A percentile compares a stretch with the other conserved stretches of the same genome.
Evolutionary conservation across 2,888 invertebrate species (phyloP).

Genomic region (Escarpia spicata): DNA sequence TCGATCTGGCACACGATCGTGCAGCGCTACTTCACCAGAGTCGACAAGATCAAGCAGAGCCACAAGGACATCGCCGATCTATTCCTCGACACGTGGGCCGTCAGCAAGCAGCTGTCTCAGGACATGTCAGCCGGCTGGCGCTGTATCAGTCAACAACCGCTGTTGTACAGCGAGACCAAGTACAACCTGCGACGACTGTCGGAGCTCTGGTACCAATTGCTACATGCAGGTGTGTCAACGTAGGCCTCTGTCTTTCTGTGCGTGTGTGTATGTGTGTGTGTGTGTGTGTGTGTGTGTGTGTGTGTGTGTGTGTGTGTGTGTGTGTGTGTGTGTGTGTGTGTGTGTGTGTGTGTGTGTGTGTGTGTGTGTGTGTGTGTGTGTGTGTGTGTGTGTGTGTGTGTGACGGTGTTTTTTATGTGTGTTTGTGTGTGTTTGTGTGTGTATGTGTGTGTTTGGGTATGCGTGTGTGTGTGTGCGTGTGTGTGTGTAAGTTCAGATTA

Average conservation of each 20-base stretch:
- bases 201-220: conserved; percentile 65
- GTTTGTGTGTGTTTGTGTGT: too few relatives aligned
- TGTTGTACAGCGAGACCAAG: conserved; percentile 58
- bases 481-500: too few relatives aligned
- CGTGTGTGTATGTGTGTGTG: neutral
- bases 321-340: too few relatives aligned
- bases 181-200: conserved; percentile 61
- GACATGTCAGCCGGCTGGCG: conserved; percentile 37
- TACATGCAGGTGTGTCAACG: conserved; percentile 55
- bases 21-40: conserved; percentile 44
- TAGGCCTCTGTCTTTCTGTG: neutral
- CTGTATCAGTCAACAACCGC: conserved; percentile 51
- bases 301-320: too few relatives aligned
- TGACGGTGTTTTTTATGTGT: too few relatives aligned
- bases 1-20: conserved; percentile 40
- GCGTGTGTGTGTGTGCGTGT: too few relatives aligned
- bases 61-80: conserved; percentile 52
- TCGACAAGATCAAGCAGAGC: conserved; percentile 41
- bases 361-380: too few relatives aligned
- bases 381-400: too few relatives aligned
- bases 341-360: too few relatives aligned
- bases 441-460: too few relatives aligned
- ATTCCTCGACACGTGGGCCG: conserved; percentile 49
- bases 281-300: too few relatives aligned
- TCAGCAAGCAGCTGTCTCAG: conserved; percentile 23